Conservation (phyloP, 92 coral and sea anemone species). For the Pocillopora grandis region DNA sequence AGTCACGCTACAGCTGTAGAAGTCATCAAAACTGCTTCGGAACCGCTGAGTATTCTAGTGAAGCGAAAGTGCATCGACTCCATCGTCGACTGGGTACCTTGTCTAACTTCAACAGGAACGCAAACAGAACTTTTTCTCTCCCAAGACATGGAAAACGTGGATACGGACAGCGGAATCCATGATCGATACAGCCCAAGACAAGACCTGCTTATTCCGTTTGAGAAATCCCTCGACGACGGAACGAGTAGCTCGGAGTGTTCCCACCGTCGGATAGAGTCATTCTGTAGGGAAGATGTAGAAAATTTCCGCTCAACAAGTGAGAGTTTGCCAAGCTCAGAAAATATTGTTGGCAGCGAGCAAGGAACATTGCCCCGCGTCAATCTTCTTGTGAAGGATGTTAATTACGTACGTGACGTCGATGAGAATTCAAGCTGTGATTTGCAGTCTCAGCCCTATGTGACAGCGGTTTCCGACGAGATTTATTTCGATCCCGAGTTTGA, state of each 20-base stretch:
- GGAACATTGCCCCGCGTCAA: constrained; percentile 65
- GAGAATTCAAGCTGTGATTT: constrained; percentile 56
- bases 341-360: constrained; percentile 69
- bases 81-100: constrained; percentile 60
- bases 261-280: constrained; percentile 72
- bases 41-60: constrained; percentile 71
- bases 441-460: constrained; percentile 61
- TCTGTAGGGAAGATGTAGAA: constrained; percentile 78
- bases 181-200: constrained; percentile 91
- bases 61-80: constrained; percentile 66
- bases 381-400: constrained; percentile 68
- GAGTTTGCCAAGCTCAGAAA: constrained; percentile 65
- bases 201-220: constrained; percentile 66
- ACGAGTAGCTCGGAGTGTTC: constrained; percentile 91
- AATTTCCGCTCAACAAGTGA: constrained; percentile 45
- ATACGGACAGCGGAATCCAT: constrained; percentile 90
- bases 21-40: constrained; percentile 86
- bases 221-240: constrained; percentile 87
- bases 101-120: constrained; percentile 77
- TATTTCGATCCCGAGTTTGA: constrained; percentile 96
- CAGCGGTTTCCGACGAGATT: constrained; percentile 90
- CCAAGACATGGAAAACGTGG: constrained; percentile 81
- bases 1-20: constrained; percentile 90
- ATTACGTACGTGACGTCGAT: constrained; percentile 60
- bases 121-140: constrained; percentile 81